These are phyloP conservation scores for Tenthredo mesomela DNA, from an alignment of 2,888 invertebrate genomes.

Conservation along the genomic window DNA sequence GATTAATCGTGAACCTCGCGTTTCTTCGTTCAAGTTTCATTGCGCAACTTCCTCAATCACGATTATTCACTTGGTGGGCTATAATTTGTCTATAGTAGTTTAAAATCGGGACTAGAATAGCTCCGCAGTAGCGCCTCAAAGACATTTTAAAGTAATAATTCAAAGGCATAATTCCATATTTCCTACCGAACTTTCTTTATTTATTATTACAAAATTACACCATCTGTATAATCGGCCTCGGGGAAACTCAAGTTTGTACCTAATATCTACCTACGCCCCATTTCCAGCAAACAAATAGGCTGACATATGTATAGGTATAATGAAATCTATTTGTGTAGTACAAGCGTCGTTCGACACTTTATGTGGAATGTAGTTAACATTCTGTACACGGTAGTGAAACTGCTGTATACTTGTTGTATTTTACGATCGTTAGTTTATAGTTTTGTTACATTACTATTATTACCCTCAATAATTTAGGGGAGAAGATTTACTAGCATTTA, in stretches of 20 bases:
- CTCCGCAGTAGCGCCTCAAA: not conserved
- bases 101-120: not conserved
- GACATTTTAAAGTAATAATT: not conserved
- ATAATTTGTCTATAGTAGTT: not conserved
- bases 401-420: not conserved
- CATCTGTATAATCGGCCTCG: not conserved
- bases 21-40: not conserved
- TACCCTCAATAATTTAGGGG: not conserved
- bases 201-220: slow-evolving; percentile 1
- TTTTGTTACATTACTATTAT: not conserved
- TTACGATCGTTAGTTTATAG: not conserved
- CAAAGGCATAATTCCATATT: not conserved
- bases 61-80: not conserved
- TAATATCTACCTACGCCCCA: not conserved
- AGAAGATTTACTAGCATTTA: not conserved
- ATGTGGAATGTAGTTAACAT: slow-evolving; percentile 20
- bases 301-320: not conserved
- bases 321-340: slow-evolving; percentile 2
- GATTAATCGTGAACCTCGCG: slow-evolving; percentile 8
- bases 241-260: slow-evolving; percentile 5
- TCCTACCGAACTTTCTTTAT: not conserved
- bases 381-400: slow-evolving; percentile 36
- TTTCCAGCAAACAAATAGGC: not conserved
- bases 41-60: slow-evolving; percentile 16
- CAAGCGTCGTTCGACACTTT: not conserved